Percentiles rank a stretch among this genome's conserved stretches.
These are phyloP conservation scores for Araneus ventricosus DNA, from an alignment of 1,140 invertebrate species.

Conservation along the genomic window DNA sequence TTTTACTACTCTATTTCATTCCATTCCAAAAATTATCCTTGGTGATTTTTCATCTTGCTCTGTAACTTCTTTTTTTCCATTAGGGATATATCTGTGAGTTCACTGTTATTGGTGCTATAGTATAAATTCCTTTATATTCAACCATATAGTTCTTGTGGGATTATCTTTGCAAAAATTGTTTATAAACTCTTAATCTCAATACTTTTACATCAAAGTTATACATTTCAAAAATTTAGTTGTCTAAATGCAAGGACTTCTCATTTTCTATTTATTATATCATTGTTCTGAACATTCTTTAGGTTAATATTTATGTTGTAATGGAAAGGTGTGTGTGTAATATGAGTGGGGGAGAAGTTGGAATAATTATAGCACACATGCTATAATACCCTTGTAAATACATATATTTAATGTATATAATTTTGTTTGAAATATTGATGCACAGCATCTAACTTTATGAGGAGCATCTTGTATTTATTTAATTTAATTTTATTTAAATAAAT, in stretches of 20 bases:
- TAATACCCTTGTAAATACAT: not conserved
- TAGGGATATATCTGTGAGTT: not conserved
- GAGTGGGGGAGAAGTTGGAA: not conserved
- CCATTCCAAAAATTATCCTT: not conserved
- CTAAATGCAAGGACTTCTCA: not conserved
- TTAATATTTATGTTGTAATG: not conserved
- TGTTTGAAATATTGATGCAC: not conserved
- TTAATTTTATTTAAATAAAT: too few relatives aligned
- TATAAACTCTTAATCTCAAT: not conserved
- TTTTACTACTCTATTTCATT: not conserved
- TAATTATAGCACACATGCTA: not conserved
- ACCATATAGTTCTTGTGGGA: not conserved
- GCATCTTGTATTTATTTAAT: too few relatives aligned
- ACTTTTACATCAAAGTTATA: not conserved
- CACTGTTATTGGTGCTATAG: not conserved
- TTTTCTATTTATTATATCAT: constrained; percentile 12
- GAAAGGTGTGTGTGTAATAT: not conserved
- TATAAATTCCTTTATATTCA: not conserved
- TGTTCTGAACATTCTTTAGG: not conserved
- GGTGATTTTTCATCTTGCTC: not conserved
- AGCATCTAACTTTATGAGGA: not conserved
- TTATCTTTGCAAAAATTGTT: not conserved
- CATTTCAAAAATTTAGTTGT: not conserved
- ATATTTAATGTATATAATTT: not conserved
- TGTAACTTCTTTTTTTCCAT: not conserved